A percentile compares a stretch with the other conserved stretches of the same genome.
Conservation (phyloP, 2,888 invertebrate species). For the Cremastobaeus sp. region DNA sequence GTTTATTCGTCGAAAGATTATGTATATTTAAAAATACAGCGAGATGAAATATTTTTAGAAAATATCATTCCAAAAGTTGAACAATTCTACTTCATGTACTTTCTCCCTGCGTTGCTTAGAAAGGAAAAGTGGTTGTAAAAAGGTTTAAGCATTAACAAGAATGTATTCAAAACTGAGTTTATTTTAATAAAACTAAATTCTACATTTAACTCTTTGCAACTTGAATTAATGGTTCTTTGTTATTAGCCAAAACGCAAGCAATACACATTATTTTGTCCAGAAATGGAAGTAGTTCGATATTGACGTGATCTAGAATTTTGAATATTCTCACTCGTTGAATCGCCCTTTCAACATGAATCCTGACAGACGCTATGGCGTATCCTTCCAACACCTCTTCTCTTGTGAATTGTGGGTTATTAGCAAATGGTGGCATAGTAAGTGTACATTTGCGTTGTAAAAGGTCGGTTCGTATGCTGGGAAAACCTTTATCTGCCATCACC, state of each 20-base stretch:
- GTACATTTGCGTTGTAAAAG: slow-evolving; percentile 36
- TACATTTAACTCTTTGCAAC: no score
- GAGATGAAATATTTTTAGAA: no score
- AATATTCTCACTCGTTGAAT: slow-evolving; percentile 54
- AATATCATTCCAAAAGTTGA: no score
- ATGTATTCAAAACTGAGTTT: no score
- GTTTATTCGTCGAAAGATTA: no score
- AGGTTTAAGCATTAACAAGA: no score
- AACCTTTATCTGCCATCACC: slow-evolving; percentile 28
- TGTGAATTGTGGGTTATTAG: slow-evolving; percentile 17
- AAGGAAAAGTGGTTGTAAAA: no score
- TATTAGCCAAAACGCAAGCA: neutral
- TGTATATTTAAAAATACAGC: no score
- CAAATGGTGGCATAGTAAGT: slow-evolving; percentile 61
- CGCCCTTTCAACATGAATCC: slow-evolving; percentile 38
- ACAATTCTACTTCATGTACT: no score
- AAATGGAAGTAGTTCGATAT: neutral
- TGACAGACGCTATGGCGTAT: slow-evolving; percentile 51
- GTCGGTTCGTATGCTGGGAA: slow-evolving; percentile 16
- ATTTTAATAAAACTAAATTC: no score
- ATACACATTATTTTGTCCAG: neutral
- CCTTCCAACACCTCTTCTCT: slow-evolving; percentile 57
- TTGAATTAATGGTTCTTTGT: no score
- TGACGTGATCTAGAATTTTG: neutral
- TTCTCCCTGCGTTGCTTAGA: no score